A percentile compares a stretch with the other conserved stretches of the same genome.
Conservation (phyloP, 2,113 vertebrate species). For the Takifugu bimaculatus region DNA sequence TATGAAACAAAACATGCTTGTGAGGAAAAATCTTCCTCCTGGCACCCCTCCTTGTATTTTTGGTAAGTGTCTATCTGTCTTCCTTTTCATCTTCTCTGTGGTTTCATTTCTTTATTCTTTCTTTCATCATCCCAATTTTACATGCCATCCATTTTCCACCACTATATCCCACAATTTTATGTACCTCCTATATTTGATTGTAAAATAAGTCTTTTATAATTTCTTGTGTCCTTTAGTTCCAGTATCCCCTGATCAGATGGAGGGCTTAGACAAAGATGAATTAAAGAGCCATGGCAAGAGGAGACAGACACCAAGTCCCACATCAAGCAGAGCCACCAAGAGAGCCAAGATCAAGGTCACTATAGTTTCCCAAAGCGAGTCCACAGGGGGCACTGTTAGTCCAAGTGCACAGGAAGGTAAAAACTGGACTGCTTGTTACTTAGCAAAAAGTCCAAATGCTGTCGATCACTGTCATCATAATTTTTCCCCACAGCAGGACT, state of each 20-base stretch:
- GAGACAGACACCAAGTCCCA: slow-evolving; percentile 83
- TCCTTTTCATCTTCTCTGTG: slow-evolving; percentile 27
- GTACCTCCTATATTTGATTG: too few relatives aligned
- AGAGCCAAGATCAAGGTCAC: slow-evolving; percentile 97
- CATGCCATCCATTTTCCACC: neutral
- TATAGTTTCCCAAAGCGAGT: slow-evolving; percentile 88
- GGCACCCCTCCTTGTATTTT: slow-evolving; percentile 93
- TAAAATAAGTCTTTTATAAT: too few relatives aligned
- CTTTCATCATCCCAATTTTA: slow-evolving; percentile 22
- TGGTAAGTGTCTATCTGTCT: slow-evolving; percentile 85
- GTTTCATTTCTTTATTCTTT: slow-evolving; percentile 24
- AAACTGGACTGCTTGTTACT: neutral
- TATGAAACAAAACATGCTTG: slow-evolving; percentile 99
- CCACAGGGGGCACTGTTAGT: slow-evolving; percentile 64
- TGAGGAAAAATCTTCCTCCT: slow-evolving; percentile 96
- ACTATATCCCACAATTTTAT: neutral
- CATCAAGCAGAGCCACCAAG: slow-evolving; percentile 83
- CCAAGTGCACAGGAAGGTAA: slow-evolving; percentile 80
- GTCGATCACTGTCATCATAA: neutral
- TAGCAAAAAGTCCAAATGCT: too few relatives aligned
- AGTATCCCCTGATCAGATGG: slow-evolving; percentile 82
- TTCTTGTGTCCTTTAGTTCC: slow-evolving; percentile 71
- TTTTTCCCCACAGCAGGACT: slow-evolving; percentile 56
- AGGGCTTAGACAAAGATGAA: slow-evolving; percentile 83
- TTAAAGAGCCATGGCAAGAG: slow-evolving; percentile 82